Base-by-base conservation (phyloP, 92 coral and sea anemone species). In the Palythoa heliodiscus region DNA sequence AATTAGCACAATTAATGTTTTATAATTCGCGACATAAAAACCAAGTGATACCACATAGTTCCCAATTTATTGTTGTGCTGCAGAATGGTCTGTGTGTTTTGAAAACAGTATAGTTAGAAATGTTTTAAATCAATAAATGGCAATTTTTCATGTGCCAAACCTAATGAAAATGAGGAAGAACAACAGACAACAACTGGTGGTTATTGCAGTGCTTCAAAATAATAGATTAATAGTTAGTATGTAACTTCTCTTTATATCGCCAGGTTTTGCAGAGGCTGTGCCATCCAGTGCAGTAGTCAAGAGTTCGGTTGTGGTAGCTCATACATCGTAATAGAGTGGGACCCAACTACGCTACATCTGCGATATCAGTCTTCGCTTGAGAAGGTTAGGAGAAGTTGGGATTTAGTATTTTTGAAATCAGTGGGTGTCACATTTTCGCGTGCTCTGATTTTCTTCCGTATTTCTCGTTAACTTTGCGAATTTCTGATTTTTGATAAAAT, bases 281-380 rank as follows among this genome's bases (percentile, higher is more conserved):
- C 90, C 11, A 89, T 96, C 15, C 85, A 87, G 68, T 92, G 95
- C 88, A 92, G 88, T 60, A 96, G 94, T 24, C 95, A 92, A 85
- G 95, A 89, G 86, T 96, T 95, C 81, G 93, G 93, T 60, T 89
- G 91, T 85, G 90, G 95, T 24, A 91, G 98, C 71, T 92, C 95
- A 2, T 96, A 90, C 89, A 84, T 96, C 17, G 98, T 98, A 22
- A 91, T 96, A 63, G 99, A 96, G 69, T 96, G 99, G 99, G 98
- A 96, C 52, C 99, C 99, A 0, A 96, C 99, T 12, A 96, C 99
- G 11, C 95, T 96, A n/a, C 99, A 96, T 58, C 91, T 96, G n/a
- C 88, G 99, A 70, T 96, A 96, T 86, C 99, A 96, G 87, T 92
- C 96, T 67, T 94, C 99, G 15, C 91, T 87, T 37, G 99, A 96